A percentile compares a stretch with the other conserved stretches of the same genome.
These are phyloP conservation scores for Rafetus swinhoei DNA, from an alignment of 2,113 vertebrate genomes.

Conservation along the genomic window DNA sequence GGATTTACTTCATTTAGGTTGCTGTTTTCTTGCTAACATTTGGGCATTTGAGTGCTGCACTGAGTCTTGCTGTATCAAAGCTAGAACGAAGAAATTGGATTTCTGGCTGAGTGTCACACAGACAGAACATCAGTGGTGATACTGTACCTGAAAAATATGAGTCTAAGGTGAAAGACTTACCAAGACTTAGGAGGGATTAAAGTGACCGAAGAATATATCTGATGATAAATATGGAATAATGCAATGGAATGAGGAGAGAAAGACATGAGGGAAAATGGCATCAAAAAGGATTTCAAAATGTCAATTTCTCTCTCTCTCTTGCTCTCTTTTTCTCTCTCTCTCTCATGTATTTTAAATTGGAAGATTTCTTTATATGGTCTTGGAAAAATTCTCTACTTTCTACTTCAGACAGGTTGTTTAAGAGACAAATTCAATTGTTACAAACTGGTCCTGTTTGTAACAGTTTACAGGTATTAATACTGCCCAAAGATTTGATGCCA, in stretches of 20 bases:
- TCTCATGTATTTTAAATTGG: not conserved
- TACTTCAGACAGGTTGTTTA: not conserved
- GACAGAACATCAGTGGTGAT: not conserved
- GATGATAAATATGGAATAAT: not conserved
- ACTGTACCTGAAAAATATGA: not conserved
- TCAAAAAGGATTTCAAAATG: not conserved
- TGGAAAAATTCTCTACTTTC: not conserved
- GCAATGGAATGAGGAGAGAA: not conserved
- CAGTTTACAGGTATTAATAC: not conserved
- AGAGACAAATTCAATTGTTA: not conserved
- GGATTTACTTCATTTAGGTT: slow-evolving; percentile 2
- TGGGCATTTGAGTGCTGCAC: not conserved
- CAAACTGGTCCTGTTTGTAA: not conserved
- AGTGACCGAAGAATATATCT: not conserved
- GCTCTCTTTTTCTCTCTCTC: not conserved
- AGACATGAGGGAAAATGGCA: not conserved
- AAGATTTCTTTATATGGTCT: not conserved
- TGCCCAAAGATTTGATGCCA: not conserved
- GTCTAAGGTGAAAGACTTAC: not conserved
- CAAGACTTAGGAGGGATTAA: not conserved
- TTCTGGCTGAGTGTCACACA: not conserved
- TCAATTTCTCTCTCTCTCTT: not conserved
- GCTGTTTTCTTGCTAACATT: not conserved
- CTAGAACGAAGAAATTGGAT: not conserved
- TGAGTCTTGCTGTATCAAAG: slow-evolving; percentile 3